These are phyloP conservation scores for Vidua macroura DNA, from an alignment of 2,113 vertebrate genomes.

Conservation along the genomic window DNA sequence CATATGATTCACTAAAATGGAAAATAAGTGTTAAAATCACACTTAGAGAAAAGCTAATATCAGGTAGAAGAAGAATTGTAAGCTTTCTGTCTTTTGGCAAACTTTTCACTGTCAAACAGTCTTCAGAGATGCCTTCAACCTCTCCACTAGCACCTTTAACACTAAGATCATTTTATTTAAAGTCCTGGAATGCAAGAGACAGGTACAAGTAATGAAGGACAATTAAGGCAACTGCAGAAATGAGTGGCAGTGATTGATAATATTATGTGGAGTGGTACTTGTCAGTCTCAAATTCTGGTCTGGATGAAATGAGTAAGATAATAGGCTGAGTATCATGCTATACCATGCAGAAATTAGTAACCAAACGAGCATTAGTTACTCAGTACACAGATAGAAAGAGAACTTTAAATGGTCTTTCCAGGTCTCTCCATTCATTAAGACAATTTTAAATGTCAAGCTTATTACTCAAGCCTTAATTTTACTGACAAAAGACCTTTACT, in stretches of 20 bases:
- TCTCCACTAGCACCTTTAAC: not conserved
- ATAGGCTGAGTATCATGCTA: not conserved
- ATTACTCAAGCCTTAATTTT: constrained; percentile 23
- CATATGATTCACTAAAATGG: not conserved
- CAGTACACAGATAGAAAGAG: not conserved
- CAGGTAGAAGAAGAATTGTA: not conserved
- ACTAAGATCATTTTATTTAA: not conserved
- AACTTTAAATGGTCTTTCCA: constrained; percentile 12
- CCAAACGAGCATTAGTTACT: not conserved
- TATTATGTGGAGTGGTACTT: not conserved
- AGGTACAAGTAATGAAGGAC: not conserved
- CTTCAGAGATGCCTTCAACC: not conserved
- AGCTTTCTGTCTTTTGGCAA: not conserved
- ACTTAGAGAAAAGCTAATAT: not conserved
- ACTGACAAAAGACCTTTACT: not conserved
- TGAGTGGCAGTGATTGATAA: not conserved
- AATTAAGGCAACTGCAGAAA: not conserved
- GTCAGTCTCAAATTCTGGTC: not conserved
- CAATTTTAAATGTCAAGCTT: constrained; percentile 32
- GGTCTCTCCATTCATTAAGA: constrained; percentile 11
- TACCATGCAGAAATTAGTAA: not conserved
- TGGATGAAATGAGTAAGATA: not conserved
- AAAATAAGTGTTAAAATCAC: not conserved
- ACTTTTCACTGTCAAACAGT: not conserved
- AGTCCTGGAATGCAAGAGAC: not conserved